Base-by-base conservation (phyloP, 2,113 vertebrate genomes). In the Pachypanchax playfairii region DNA sequence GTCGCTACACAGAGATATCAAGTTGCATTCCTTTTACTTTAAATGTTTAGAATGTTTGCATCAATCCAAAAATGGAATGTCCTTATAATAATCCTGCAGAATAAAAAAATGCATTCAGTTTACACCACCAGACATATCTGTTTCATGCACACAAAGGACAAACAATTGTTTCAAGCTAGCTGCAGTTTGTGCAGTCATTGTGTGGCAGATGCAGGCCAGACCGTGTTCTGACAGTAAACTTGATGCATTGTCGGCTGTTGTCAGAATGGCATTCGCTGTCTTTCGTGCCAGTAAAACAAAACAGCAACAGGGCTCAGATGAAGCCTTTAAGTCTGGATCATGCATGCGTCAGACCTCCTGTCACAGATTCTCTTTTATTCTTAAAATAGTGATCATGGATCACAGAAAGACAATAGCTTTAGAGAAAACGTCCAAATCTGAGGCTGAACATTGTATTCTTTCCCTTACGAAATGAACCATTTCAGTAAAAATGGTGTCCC, bases 231-330 rank as follows among this genome's bases (percentile, higher is more conserved):
- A 60, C 57, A 73, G 31, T 57, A 42, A 65, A 73, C 43, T 57
- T 73, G 65, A 79, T 25, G 60, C 56, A 53, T 64, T 75, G 64
- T 73, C 78, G 67, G 39, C 61, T 22, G n/a, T 44, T 18, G 10
- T 35, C 57, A 52, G 42, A 38, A 36, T 46, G 17, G 17, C 65
- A 55, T 70, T 67, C 41, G 65, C 55, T 60, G 47, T 70, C 20
- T 60, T 70, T 72, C 63, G 54, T 31, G 35, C 33, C 63, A 2
- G 36, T 14, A 15, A 65, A 78, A 66, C n/a, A 36, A 24, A 69
- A 61, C 63, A 46, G 41, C 61, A 56, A 28, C 51, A 42, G 8
- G 68, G 55, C 5, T 43, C 21, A 55, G 36, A 44, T 17, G 4
- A 36, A 43, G 61, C 21, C 31, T 52, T 49, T 44, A 57, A 48